Evolutionary conservation across 1,140 invertebrate species (phyloP).

Genomic region (Conopomorpha cramerella): DNA sequence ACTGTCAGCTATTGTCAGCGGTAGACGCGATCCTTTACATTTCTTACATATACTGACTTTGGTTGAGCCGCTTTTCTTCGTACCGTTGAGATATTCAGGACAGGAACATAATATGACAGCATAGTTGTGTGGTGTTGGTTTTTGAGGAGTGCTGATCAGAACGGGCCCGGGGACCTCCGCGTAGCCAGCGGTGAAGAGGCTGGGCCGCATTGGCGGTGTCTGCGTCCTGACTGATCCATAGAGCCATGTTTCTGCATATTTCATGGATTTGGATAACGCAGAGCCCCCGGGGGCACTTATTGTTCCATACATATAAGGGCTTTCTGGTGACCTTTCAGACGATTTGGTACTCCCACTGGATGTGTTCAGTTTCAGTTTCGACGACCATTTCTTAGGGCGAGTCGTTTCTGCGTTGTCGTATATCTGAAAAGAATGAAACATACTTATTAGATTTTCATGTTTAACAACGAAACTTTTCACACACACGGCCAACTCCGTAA

Average conservation of each 20-base stretch:
- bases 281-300: constrained; percentile 59
- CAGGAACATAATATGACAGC: constrained; percentile 77
- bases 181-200: constrained; percentile 56
- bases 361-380: constrained; percentile 45
- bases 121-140: constrained; percentile 59
- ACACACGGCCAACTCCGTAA: too few species aligned
- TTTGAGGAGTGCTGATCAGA: constrained; percentile 52
- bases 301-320: constrained; percentile 48
- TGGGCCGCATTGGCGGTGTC: constrained; percentile 58
- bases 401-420: constrained; percentile 39
- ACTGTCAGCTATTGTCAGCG: constrained; percentile 60
- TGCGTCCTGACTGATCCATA: constrained; percentile 74
- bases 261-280: constrained; percentile 77
- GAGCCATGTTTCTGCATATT: constrained; percentile 81
- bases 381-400: constrained; percentile 52
- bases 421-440: constrained; percentile 32
- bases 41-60: constrained; percentile 76
- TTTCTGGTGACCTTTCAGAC: constrained; percentile 49
- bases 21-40: constrained; percentile 76
- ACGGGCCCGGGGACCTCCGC: constrained; percentile 62
- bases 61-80: constrained; percentile 69
- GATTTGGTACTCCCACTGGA: constrained; percentile 45
- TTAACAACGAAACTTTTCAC: too few species aligned
- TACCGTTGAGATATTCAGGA: constrained; percentile 74
- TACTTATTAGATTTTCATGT: constrained; percentile 6